Percentiles rank a stretch among this genome's conserved stretches.
These are phyloP conservation scores for Drosophila ananassae DNA, from an alignment of 1,140 invertebrate species.

Conservation along the genomic window DNA sequence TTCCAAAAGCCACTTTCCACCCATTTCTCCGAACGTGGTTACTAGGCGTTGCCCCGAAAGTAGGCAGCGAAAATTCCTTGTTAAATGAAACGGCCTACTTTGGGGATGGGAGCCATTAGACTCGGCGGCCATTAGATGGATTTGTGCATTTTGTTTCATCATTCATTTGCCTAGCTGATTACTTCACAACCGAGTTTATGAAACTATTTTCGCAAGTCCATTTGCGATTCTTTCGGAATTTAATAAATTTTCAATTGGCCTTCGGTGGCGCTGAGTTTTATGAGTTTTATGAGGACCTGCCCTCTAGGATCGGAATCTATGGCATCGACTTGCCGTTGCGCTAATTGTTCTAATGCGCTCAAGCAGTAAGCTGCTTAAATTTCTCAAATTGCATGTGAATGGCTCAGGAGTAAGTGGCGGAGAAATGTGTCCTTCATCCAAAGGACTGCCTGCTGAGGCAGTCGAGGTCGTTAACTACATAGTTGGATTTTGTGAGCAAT, in stretches of 20 bases:
- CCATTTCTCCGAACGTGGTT: background rate
- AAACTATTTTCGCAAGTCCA: conserved; percentile 4
- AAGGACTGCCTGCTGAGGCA: conserved; percentile 15
- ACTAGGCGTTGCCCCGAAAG: conserved; percentile 52
- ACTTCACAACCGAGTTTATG: background rate
- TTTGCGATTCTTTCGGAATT: background rate
- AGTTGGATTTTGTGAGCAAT: background rate
- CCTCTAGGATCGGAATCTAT: conserved; percentile 27
- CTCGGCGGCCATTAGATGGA: background rate
- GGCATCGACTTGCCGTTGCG: conserved; percentile 23
- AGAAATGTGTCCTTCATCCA: background rate
- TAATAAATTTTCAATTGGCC: conserved; percentile 8
- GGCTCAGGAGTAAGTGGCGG: conserved; percentile 12
- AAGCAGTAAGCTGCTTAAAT: conserved; percentile 68
- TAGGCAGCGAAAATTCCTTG: conserved; percentile 51
- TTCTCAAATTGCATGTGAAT: conserved; percentile 16
- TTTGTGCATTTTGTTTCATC: conserved; percentile 17
- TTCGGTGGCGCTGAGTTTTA: conserved; percentile 34
- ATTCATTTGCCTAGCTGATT: conserved; percentile 34
- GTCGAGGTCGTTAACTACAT: background rate
- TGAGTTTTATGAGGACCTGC: background rate
- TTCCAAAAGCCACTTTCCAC: conserved; percentile 3
- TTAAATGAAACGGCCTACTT: conserved; percentile 18
- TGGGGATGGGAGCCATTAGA: background rate
- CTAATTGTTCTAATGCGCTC: conserved; percentile 77